phyloP scores from a whole-genome alignment of 2,797 vertebrate species.

The Acanthiza pusilla region DNA sequence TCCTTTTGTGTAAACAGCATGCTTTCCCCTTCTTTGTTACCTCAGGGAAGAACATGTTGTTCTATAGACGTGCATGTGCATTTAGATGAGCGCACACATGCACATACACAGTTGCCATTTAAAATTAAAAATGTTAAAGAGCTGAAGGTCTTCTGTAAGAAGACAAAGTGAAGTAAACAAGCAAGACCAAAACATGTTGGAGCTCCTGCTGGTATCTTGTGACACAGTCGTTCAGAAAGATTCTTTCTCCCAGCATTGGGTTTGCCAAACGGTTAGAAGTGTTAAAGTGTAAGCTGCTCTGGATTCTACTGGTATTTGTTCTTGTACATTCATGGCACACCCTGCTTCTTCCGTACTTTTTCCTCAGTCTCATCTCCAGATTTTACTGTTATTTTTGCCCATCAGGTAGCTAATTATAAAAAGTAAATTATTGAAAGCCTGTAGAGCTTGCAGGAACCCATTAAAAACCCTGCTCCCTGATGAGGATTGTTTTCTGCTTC shows the following conservation, averaged over 20 bases:
- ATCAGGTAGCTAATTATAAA: background rate
- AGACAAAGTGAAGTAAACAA: background rate
- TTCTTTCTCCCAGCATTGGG: background rate
- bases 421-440: background rate
- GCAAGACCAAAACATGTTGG: accelerated
- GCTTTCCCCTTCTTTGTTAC: background rate
- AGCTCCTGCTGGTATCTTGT: background rate
- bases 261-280: background rate
- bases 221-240: background rate
- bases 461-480: background rate
- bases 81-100: accelerated
- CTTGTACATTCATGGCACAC: background rate
- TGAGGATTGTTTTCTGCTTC: background rate
- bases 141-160: background rate
- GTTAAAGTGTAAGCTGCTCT: background rate
- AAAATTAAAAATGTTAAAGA: background rate
- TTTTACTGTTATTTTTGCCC: background rate
- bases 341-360: background rate
- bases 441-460: background rate
- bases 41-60: background rate
- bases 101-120: background rate
- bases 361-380: background rate
- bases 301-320: background rate
- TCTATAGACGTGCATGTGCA: accelerated
- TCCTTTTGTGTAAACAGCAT: background rate